A percentile compares a stretch with the other conserved stretches of the same genome.
phyloP scores from a whole-genome alignment of 2,113 vertebrate species.

The Aptenodytes forsteri region DNA sequence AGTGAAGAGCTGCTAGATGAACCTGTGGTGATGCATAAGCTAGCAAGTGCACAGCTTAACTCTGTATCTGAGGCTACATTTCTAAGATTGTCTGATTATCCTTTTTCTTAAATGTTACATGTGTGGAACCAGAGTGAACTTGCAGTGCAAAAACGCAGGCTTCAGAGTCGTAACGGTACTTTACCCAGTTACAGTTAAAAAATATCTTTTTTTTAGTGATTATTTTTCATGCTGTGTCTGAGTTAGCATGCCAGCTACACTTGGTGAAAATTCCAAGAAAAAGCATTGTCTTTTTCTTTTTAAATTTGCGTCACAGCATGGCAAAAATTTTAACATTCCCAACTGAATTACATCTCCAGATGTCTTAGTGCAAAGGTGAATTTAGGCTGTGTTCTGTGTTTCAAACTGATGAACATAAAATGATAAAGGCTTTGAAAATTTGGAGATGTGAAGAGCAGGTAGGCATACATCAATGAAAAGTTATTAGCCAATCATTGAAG shows the following conservation, averaged over 20 bases:
- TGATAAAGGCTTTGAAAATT: not conserved
- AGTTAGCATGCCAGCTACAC: not conserved
- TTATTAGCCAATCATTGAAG: not conserved
- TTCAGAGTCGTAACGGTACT: rapidly evolving
- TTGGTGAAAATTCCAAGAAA: not conserved
- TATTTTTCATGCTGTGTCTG: not conserved
- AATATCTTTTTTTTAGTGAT: not conserved
- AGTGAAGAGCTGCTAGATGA: not conserved
- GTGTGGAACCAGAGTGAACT: not conserved
- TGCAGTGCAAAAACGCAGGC: not conserved
- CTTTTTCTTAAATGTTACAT: not conserved
- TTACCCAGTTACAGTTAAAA: not conserved
- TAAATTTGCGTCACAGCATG: not conserved
- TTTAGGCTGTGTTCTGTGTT: not conserved
- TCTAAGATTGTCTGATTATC: not conserved
- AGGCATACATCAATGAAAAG: not conserved
- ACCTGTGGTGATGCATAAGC: not conserved
- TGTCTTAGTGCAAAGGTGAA: not conserved
- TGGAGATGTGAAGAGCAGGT: not conserved
- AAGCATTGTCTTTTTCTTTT: not conserved
- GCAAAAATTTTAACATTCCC: not conserved
- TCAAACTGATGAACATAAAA: not conserved
- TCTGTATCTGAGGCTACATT: not conserved
- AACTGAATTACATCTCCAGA: not conserved
- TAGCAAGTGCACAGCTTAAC: not conserved